Evolutionary conservation across 2,797 vertebrate species (phyloP), one percentile per base, ranked within the genome.

Genomic region (Leuciscus waleckii): DNA sequence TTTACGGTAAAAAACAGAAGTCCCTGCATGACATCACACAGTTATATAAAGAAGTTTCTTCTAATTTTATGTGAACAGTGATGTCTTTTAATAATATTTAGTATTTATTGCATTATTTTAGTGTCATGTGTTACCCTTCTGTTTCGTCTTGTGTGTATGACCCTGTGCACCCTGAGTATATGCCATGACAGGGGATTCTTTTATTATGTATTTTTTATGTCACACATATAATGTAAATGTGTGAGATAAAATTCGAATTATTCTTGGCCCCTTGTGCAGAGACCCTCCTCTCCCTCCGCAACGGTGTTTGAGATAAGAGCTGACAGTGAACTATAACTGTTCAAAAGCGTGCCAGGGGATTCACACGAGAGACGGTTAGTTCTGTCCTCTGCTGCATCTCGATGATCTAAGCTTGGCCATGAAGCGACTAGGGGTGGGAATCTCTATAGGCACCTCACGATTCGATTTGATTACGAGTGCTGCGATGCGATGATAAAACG

Each of bases 271-370:
- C 19, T 46, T 61, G 39, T 58, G 73, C 73, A 51, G 73, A 79
- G 77, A 69, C 23, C 29, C 6, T 29, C 67, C 67, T 67, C 32
- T 73, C 23, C 21, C 83, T 85, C 54, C 2, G 1, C 29, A 16
- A 6, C 51, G 32, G 43, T 51, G 46, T 23, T 85, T 69, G 26
- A 69, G 19, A 78, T 37, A 70, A 69, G 67, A 61, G 67, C 75
- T 61, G 67, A 76, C 76, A 61, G 41, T 85, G 65, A 77, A 29
- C 49, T 79, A 39, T 39, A 29, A 32, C 76, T 26, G 37, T 35
- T 70, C 2, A 35, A 74, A 67, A 17, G 56, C 5, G 17, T 65
- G 84, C 76, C 51, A 63, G 58, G 41, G 54, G 67, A 58, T 37
- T 46, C 67, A n/a, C 26, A 13, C 1, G 7, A 56, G 65, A 56